Base-by-base conservation (phyloP, 1,140 invertebrate genomes). In the Apocrypta bakeri region DNA sequence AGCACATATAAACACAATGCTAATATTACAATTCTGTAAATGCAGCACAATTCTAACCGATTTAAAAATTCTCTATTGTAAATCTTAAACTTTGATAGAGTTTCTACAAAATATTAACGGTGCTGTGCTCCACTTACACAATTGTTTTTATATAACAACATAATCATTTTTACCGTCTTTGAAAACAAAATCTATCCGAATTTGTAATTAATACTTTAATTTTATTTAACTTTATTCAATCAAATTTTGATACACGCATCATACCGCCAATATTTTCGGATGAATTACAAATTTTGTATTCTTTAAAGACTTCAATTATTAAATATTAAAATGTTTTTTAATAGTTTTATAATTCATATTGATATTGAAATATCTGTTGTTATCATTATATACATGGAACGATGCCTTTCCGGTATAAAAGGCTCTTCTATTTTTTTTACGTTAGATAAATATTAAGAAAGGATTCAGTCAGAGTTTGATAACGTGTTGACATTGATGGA, bases 331-430 rank as follows among this genome's bases (percentile, higher is more conserved):
- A 68, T 27, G 33, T 25, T 79, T 42, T 77, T 56, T 37, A 66
- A 40, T 74, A 71, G 29, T 74, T 71, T 82, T 83, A 74, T 21
- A 42, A 48, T 82, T 83, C 37, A 75, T 69, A 75, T 68, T n/a
- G n/a, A 61, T 69, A 83, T 73, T 83, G 17, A 77, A 61, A 64
- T 75, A 79, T 69, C 56, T 12, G 74, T 83, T 83, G 82, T 83
- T 83, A 83, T 75, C 73, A 79, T 79, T 78, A 48, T 83, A 72
- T 83, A 79, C 37, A 79, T 83, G 80, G 64, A 79, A 64, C 42
- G 33, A 82, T 17, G 56, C 29, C 69, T 74, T 79, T 74, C 40
- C n/a, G 40, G 8, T 66, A 74, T 56, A 63, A 73, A n/a, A 75
- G 69, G 25, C 81, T 25, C 66, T 73, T 83, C 29, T 79, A 76